These are phyloP conservation scores for Perodicticus potto DNA, from an alignment of 2,797 vertebrate genomes.

Conservation along the genomic window DNA sequence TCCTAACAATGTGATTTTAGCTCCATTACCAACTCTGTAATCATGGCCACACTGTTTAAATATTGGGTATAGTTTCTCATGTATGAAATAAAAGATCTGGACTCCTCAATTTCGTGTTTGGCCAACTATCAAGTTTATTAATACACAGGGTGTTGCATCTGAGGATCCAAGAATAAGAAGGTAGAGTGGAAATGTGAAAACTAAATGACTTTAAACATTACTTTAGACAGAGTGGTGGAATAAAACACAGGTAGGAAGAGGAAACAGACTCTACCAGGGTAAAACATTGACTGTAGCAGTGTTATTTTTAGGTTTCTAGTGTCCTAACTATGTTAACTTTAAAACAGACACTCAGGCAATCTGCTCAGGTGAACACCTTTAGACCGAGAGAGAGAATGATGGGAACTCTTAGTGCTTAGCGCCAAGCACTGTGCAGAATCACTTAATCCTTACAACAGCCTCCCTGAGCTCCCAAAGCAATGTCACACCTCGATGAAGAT, in stretches of 20 bases:
- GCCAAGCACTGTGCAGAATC: too few species aligned
- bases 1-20: not conserved
- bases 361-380: not conserved
- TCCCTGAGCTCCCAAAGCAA: accelerated
- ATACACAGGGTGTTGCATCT: not conserved
- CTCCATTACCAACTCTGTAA: not conserved
- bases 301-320: not conserved
- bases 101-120: not conserved
- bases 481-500: not conserved
- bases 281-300: not conserved
- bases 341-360: not conserved
- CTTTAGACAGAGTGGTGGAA: not conserved
- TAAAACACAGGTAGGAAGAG: not conserved
- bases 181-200: not conserved
- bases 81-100: not conserved
- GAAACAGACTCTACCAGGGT: not conserved
- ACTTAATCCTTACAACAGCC: not conserved
- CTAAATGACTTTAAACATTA: not conserved
- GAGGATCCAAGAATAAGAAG: not conserved
- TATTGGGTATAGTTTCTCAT: not conserved
- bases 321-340: not conserved
- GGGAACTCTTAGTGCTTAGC: not conserved
- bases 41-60: not conserved
- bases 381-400: not conserved
- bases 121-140: not conserved